A percentile compares a stretch with the other conserved stretches of the same genome.
Conservation (phyloP, 2,888 invertebrate species). For the Plebejus melissa region DNA sequence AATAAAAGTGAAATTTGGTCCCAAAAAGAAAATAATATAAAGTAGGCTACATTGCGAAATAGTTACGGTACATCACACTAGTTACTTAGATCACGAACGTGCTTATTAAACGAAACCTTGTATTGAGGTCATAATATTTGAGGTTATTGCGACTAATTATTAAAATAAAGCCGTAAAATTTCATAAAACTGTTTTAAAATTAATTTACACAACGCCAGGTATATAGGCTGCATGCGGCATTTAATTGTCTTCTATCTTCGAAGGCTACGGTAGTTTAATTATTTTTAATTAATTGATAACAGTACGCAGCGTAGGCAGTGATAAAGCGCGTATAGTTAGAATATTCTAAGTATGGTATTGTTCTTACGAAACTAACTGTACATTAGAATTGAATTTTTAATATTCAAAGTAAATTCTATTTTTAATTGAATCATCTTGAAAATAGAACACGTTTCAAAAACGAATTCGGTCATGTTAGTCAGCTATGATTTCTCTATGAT, state of each 20-base stretch:
- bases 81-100: conserved; percentile 19
- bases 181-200: conserved; percentile 2
- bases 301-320: neutral
- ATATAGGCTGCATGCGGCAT: neutral
- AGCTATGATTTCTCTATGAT: neutral
- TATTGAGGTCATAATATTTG: conserved; percentile 28
- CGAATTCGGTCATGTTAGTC: neutral
- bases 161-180: conserved; percentile 22
- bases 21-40: conserved; percentile 11
- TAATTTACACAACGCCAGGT: conserved; percentile 5
- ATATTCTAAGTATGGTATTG: neutral
- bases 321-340: conserved; percentile 14
- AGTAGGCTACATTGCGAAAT: conserved; percentile 11
- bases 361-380: neutral
- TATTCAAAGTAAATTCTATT: neutral
- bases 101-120: conserved; percentile 31
- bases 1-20: conserved; percentile 15
- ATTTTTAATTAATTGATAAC: conserved; percentile 13
- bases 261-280: neutral
- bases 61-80: conserved; percentile 21
- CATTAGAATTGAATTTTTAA: neutral
- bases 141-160: conserved; percentile 26
- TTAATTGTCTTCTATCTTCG: conserved; percentile 1
- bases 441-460: neutral
- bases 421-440: neutral